These are phyloP conservation scores for Listrodromus nycthemerus DNA, from an alignment of 2,888 invertebrate genomes.

Conservation along the genomic window DNA sequence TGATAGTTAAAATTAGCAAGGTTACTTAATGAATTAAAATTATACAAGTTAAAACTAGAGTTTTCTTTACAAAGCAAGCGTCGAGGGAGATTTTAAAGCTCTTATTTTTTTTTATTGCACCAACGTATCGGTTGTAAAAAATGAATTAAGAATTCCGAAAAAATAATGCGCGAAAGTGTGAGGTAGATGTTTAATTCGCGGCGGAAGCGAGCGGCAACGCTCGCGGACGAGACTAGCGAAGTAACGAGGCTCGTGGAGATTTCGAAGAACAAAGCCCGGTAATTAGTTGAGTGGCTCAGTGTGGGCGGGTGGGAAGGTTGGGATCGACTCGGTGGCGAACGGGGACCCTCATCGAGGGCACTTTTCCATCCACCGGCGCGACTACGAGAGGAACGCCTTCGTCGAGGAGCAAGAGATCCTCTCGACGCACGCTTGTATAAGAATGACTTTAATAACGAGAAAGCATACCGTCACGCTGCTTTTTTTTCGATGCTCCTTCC, in stretches of 20 bases:
- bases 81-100: too few relatives aligned
- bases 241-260: slow-evolving; percentile 69
- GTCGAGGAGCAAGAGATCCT: slow-evolving; percentile 52
- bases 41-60: too few relatives aligned
- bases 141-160: neutral
- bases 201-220: slow-evolving; percentile 25
- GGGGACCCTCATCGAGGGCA: slow-evolving; percentile 55
- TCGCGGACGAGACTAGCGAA: slow-evolving; percentile 39
- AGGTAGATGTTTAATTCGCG: neutral
- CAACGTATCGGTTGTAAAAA: neutral
- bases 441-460: slow-evolving; percentile 65
- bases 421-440: slow-evolving; percentile 62
- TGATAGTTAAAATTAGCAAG: too few relatives aligned
- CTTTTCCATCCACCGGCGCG: slow-evolving; percentile 44
- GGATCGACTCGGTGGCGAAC: slow-evolving; percentile 26
- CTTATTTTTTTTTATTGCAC: too few relatives aligned
- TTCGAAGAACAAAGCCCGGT: slow-evolving; percentile 79
- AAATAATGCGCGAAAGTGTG: neutral
- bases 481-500: slow-evolving; percentile 1
- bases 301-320: slow-evolving; percentile 20
- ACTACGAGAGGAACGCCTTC: slow-evolving; percentile 52
- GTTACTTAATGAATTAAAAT: too few relatives aligned
- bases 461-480: slow-evolving; percentile 55
- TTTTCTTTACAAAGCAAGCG: too few relatives aligned
- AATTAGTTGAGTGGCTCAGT: slow-evolving; percentile 81